Base-by-base conservation (phyloP, 2,888 invertebrate genomes). In the Polydrusus pterygomalis region DNA sequence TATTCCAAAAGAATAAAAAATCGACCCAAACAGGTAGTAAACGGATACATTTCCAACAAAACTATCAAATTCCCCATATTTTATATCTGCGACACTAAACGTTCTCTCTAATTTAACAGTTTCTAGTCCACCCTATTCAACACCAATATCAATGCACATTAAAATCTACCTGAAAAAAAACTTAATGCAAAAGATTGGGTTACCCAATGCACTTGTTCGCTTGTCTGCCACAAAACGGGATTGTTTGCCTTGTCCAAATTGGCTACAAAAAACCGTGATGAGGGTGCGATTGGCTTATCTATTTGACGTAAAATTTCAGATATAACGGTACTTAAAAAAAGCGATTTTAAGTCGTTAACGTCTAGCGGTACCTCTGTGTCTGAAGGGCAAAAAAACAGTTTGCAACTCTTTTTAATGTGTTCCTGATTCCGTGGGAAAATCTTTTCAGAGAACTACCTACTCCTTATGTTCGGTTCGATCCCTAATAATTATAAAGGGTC, bases 241-340 rank as follows among this genome's bases (percentile, higher is more conserved):
- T 71, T 76, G 75, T 76, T 76, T 76, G 72, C 75, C 70, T 76
- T 72, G 72, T 58, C 73, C 49, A 76, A 76, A 76, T 72, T 76
- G 69, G 76, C 68, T 58, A 67, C 47, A 71, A 71, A 71, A 77
- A 71, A 73, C 25, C 51, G 15, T 68, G 73, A 73, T 73, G 68
- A 64, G 73, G 77, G 63, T 69, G 71, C 62, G 75, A 76, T 76
- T 76, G 71, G 72, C 75, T 76, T 71, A 71, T 76, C 75, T 71
- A 68, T 68, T 67, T 68, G 72, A 73, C 72, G 72, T 65, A 58
- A 72, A 67, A 73, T 67, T 67, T 73, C 43, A 56, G 65, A 60
- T 73, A 65, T 73, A 74, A 74, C 74, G 74, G 74, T 74, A 67
- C 68, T 43, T 38, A 45, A 74, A 73, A n/a, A 74, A 38, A 60